Evolutionary conservation across 2,113 vertebrate genomes (phyloP).

Genomic region (Saguinus midas): DNA sequence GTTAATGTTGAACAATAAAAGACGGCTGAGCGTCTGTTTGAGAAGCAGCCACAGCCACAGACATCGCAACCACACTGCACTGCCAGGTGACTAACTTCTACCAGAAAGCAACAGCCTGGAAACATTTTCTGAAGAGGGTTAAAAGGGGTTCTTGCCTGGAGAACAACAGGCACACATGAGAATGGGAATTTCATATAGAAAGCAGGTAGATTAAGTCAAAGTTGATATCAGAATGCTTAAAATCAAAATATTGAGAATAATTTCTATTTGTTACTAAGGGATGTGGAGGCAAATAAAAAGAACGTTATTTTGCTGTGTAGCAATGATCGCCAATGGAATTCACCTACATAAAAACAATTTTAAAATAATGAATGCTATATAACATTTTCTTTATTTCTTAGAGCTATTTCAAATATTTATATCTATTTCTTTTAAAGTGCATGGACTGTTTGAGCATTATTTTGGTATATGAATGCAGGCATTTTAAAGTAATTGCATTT

Average conservation of each 20-base stretch:
- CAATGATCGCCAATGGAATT: constrained; percentile 2
- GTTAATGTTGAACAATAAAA: neutral
- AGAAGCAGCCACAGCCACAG: neutral
- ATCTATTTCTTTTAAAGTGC: constrained; percentile 56
- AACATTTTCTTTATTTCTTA: constrained; percentile 55
- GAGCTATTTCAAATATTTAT: constrained; percentile 62
- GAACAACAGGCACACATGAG: neutral
- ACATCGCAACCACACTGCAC: neutral
- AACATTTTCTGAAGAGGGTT: constrained; percentile 24
- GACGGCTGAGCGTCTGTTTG: neutral
- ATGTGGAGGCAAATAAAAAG: constrained; percentile 1
- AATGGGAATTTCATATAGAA: neutral
- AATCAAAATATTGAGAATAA: neutral
- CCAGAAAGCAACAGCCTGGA: neutral
- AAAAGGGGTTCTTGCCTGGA: neutral
- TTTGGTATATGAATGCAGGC: constrained; percentile 37
- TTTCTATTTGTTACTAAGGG: neutral
- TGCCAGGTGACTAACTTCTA: neutral
- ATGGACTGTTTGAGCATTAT: constrained; percentile 54
- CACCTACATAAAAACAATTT: constrained; percentile 14
- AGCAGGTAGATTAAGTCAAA: constrained; percentile 8
- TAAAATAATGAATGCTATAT: constrained; percentile 7
- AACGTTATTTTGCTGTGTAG: neutral
- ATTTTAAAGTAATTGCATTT: constrained; percentile 67
- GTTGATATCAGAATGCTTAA: constrained; percentile 1